phyloP scores from a whole-genome alignment of 64 coral and sea anemone species.

The Montipora efflorescens region DNA sequence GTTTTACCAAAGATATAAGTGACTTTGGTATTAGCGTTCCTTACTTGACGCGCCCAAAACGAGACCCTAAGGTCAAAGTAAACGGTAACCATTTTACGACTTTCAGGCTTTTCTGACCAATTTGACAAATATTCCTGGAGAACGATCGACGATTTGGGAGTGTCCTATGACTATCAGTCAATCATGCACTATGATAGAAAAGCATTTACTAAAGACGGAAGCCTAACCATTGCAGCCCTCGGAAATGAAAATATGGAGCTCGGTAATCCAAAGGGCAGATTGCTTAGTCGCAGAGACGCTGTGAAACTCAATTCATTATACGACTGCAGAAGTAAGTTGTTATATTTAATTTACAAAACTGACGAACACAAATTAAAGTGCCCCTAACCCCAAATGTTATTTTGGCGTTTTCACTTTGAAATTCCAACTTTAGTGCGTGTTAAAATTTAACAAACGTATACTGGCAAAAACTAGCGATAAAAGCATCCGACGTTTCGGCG shows the following conservation, averaged over 20 bases:
- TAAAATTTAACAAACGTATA: too few relatives aligned
- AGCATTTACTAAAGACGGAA: constrained; percentile 58
- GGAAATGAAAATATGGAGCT: constrained; percentile 68
- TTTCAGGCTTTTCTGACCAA: constrained; percentile 58
- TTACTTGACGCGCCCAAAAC: too few relatives aligned
- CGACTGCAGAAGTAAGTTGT: constrained; percentile 79
- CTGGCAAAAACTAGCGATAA: too few relatives aligned
- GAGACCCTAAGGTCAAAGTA: too few relatives aligned
- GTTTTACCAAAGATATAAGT: too few relatives aligned
- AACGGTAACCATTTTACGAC: too few relatives aligned
- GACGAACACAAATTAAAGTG: too few relatives aligned
- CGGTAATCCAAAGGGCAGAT: not conserved
- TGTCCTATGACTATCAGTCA: constrained; percentile 83
- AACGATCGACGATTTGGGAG: constrained; percentile 72
- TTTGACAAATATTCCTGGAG: constrained; percentile 78
- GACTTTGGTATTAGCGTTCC: too few relatives aligned
- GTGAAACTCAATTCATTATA: constrained; percentile 88
- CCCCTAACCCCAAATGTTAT: too few relatives aligned
- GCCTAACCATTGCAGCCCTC: constrained; percentile 81
- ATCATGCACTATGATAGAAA: constrained; percentile 77
- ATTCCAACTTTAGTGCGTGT: too few relatives aligned
- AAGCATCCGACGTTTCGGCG: too few relatives aligned
- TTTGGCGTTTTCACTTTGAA: too few relatives aligned
- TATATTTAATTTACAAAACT: not conserved
- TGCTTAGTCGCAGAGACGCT: constrained; percentile 51